Conservation (phyloP, 2,113 vertebrate genomes). For the Oxyura jamaicensis region DNA sequence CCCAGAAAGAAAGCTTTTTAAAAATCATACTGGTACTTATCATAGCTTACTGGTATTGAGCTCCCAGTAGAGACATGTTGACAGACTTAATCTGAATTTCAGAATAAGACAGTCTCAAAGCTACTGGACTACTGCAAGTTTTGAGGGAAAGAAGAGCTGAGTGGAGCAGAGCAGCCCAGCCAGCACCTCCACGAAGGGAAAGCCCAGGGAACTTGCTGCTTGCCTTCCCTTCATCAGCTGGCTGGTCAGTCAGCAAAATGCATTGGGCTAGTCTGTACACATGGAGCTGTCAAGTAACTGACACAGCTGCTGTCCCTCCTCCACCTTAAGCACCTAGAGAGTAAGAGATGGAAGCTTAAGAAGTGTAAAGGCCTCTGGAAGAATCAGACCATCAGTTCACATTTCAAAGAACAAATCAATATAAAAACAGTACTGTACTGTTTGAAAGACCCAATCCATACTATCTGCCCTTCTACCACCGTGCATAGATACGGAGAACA, state of each 20-base stretch:
- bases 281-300: background rate
- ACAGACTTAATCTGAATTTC: background rate
- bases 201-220: background rate
- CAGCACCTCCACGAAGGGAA: background rate
- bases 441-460: background rate
- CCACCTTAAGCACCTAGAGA: background rate
- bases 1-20: background rate
- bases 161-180: background rate
- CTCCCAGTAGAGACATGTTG: background rate
- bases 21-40: background rate
- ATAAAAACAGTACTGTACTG: background rate
- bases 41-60: background rate
- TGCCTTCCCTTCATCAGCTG: background rate
- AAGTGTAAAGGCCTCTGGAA: background rate
- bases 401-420: background rate
- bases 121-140: background rate
- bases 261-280: background rate
- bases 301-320: background rate
- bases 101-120: background rate
- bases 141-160: background rate
- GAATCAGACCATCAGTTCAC: background rate
- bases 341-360: background rate
- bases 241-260: background rate
- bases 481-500: background rate
- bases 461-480: background rate